Conservation (phyloP, 2,888 invertebrate species). For the Leptothorax acervorum region DNA sequence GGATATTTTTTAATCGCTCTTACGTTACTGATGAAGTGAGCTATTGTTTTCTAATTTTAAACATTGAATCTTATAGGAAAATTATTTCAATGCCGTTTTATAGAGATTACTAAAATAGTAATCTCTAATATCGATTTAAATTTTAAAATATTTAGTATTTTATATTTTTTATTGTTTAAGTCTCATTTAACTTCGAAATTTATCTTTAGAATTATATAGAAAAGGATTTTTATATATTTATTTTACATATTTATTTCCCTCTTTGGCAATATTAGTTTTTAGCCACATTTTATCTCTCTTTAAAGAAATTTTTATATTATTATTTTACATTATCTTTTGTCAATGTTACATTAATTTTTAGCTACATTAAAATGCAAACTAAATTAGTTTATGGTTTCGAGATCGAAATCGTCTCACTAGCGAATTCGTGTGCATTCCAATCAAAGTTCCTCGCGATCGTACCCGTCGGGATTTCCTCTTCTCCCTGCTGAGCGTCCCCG, state of each 20-base stretch:
- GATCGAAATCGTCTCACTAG: conserved; percentile 24
- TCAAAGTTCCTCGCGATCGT: conserved; percentile 45
- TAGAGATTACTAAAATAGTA: background rate
- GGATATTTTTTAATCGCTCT: background rate
- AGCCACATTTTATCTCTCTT: background rate
- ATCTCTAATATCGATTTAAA: background rate
- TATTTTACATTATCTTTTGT: background rate
- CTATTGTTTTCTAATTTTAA: background rate
- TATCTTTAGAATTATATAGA: background rate
- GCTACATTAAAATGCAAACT: background rate
- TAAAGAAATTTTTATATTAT: background rate
- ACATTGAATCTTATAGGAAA: background rate
- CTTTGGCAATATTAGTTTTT: background rate
- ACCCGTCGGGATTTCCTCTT: conserved; percentile 55
- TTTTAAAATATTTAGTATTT: background rate
- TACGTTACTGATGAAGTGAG: background rate
- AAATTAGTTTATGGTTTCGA: background rate
- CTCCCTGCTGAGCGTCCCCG: conserved; percentile 53
- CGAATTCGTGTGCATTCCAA: conserved; percentile 44
- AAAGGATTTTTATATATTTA: too few relatives aligned
- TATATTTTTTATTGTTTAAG: background rate
- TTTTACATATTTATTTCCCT: too few relatives aligned
- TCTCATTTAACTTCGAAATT: background rate
- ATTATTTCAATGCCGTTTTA: background rate
- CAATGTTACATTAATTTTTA: background rate